Evolutionary conservation across 2,797 vertebrate genomes (phyloP), one percentile per base, ranked within the genome.

Genomic region (Enteromius unitaeniatus): DNA sequence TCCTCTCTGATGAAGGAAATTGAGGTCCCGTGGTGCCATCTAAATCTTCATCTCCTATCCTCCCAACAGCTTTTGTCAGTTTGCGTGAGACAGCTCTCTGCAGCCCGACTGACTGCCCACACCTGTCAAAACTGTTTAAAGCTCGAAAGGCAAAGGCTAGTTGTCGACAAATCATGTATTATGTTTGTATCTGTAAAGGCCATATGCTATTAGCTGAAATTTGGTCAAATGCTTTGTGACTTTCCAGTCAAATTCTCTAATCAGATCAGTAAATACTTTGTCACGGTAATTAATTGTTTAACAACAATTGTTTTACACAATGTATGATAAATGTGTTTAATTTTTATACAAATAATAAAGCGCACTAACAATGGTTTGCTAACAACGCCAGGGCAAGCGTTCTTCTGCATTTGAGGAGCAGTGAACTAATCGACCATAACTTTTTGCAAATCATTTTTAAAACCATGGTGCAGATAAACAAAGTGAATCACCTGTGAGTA

Each of bases 401-500:
- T 14, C 13, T 64, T 64, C 28, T 17, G 3, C 26, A 31, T 64
- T 31, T 17, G 62, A 19, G 14, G 17, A 64, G 14, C 15, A 6
- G 6, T 64, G 28, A 31, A 14, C 60, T 64, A 31, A 40, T 74
- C 6, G 31, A n/a, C n/a, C n/a, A n/a, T n/a, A n/a, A n/a, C 7
- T 42, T 40, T 23, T 28, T 3, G 26, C 26, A 15, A 28, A 62
- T 13, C 31, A 3, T 40, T 42, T 69, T 8, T 51, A 31, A 73
- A 31, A 49, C 14, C 2, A 5, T 31, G 2, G 28, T 34, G 1
- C 3, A 72, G 62, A 23, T 47, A 21, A 7, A 9, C 31, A 14
- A 15, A 68, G 11, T 31, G 8, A 88, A 89, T 86, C 90, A 96
- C 98, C 97, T 99, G 98, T 82, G 97, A 95, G 88, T 99, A 99